A percentile compares a stretch with the other conserved stretches of the same genome.
phyloP scores from a whole-genome alignment of 2,113 vertebrate species.

The Plestiodon gilberti region DNA sequence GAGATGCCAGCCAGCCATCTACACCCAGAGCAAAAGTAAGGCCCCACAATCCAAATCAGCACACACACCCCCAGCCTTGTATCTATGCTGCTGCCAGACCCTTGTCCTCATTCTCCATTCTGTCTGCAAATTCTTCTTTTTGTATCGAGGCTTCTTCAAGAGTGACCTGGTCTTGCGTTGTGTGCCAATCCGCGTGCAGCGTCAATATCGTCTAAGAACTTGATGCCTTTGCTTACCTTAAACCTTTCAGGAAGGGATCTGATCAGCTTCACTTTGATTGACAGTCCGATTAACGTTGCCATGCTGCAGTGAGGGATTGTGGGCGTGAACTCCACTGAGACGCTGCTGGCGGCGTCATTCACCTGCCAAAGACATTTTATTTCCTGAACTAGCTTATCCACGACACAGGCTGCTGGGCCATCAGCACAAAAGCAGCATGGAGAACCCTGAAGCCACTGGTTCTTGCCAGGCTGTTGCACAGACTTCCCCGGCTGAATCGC shows the following conservation, averaged over 20 bases:
- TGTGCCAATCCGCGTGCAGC: not conserved
- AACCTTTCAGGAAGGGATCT: slow-evolving; percentile 91
- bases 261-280: slow-evolving; percentile 96
- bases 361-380: slow-evolving; percentile 73
- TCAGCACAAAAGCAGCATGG: not conserved
- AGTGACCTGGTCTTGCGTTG: not conserved
- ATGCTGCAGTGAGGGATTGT: slow-evolving; percentile 99
- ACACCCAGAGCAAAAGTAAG: too few relatives aligned
- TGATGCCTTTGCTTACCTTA: slow-evolving; percentile 81
- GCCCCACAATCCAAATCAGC: not conserved
- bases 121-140: not conserved
- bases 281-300: slow-evolving; percentile 95
- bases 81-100: not conserved
- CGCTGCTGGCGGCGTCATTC: slow-evolving; percentile 82
- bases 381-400: too few relatives aligned
- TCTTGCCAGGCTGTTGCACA: too few relatives aligned
- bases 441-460: not conserved
- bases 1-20: too few relatives aligned
- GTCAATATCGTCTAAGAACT: accelerated
- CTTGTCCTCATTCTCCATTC: not conserved
- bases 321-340: slow-evolving; percentile 90
- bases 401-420: too few relatives aligned
- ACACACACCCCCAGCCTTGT: not conserved
- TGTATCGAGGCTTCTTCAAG: not conserved
- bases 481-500: too few relatives aligned